These are phyloP conservation scores for Avahi laniger DNA, from an alignment of 2,797 vertebrate genomes.

Conservation along the genomic window DNA sequence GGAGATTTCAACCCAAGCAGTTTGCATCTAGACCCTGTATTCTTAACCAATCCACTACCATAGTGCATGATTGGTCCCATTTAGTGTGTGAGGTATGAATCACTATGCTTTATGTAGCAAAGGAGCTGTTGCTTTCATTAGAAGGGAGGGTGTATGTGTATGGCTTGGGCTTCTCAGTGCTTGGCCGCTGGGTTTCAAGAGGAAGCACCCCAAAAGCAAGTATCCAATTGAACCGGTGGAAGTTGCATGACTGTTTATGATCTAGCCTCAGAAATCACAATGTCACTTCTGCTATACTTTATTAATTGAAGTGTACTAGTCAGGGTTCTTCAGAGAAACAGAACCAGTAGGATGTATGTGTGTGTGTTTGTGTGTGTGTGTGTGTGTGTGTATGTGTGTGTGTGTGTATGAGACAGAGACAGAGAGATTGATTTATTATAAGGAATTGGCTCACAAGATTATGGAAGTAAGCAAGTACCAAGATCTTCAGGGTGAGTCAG, in stretches of 20 bases:
- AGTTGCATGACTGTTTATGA: not conserved
- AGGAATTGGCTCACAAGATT: not conserved
- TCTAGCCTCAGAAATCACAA: not conserved
- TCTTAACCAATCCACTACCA: not conserved
- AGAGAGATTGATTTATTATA: not conserved
- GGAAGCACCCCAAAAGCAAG: not conserved
- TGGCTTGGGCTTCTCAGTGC: not conserved
- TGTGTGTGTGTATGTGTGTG: not conserved
- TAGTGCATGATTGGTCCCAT: not conserved
- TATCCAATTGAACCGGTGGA: not conserved
- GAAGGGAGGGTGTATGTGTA: not conserved
- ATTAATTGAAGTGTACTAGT: not conserved
- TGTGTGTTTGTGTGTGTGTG: not conserved
- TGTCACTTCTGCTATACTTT: not conserved
- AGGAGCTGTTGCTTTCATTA: not conserved
- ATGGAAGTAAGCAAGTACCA: not conserved
- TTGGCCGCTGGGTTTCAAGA: not conserved
- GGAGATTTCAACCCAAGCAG: not conserved
- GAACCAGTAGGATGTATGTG: not conserved
- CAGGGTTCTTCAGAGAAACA: not conserved
- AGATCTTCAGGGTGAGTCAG: not conserved
- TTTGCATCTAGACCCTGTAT: not conserved
- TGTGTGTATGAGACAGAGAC: not conserved
- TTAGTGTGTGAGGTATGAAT: not conserved
- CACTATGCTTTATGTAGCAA: not conserved